Evolutionary conservation across 2,797 vertebrate species (phyloP), one percentile per base, ranked within the genome.

Genomic region (Mallotus villosus): DNA sequence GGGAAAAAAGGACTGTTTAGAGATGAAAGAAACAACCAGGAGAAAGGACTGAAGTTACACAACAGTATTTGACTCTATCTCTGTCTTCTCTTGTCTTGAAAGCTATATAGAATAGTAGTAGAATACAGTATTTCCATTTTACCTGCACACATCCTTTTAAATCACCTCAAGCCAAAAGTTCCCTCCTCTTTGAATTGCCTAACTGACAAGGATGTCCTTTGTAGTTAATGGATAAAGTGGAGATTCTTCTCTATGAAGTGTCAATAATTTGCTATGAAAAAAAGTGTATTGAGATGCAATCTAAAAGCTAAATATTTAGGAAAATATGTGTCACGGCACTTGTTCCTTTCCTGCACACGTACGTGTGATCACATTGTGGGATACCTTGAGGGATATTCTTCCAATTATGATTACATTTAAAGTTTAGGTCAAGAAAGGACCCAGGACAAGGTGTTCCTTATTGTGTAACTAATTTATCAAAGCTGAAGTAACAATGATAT

Each of bases 91-190:
- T 55, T 55, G 4, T n/a, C 51, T 9, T 55, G 51, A 17, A 53
- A 55, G 41, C 19, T 55, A 0, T 7, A 5, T 55, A n/a, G 51
- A 55, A 55, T 17, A n/a, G 51, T 55, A 55, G 51, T n/a, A 55
- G 19, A 17, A 70, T 60, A 19, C 7, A 9, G 17, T 27, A 37
- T 72, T 49, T 61, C 73, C n/a, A 58, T 68, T 72, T 82, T 61
- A 75, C 63, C 85, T 90, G 89, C 89, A 86, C 88, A 88, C 80
- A 49, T 75, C n/a, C 37, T 74, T 55, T 64, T 29, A 71, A 55
- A 57, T 12, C 29, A 14, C 59, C 27, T 61, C 58, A 41, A 41
- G 41, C 3, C 21, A 71, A 16, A 27, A 71, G 55, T 34, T 34
- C 55, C 67, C 55, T 34, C 64, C 64, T 63, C 61, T 34, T 32